These are phyloP conservation scores for Entelurus aequoreus DNA, from an alignment of 2,113 vertebrate species.

Conservation along the genomic window DNA sequence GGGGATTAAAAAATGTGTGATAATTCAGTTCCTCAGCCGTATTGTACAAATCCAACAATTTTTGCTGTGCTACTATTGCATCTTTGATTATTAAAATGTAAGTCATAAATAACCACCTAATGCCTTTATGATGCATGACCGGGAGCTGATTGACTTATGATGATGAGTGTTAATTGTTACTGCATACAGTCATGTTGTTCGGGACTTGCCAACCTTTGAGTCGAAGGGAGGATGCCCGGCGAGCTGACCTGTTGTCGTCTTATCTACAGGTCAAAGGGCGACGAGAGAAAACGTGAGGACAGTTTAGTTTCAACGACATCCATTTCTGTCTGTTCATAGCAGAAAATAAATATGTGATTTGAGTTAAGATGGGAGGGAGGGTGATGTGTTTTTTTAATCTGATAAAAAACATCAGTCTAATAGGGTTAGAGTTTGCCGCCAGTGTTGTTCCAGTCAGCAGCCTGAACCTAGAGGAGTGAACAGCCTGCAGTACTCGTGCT, in stretches of 20 bases:
- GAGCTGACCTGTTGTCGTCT: slow-evolving; percentile 11
- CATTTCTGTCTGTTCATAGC: slow-evolving; percentile 1
- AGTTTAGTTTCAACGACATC: slow-evolving; percentile 10
- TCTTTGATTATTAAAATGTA: neutral
- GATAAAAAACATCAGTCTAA: neutral
- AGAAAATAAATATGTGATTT: neutral
- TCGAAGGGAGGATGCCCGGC: neutral
- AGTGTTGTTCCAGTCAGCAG: neutral
- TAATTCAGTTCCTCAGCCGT: neutral
- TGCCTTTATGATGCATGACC: neutral
- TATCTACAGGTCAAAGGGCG: slow-evolving; percentile 55
- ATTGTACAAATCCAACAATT: neutral
- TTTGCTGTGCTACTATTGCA: too few species aligned
- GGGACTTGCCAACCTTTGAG: slow-evolving; percentile 55
- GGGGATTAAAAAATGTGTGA: neutral
- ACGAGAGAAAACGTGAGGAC: slow-evolving; percentile 3
- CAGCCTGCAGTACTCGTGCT: neutral
- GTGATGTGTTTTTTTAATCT: neutral
- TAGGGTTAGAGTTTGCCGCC: too few species aligned
- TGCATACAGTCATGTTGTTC: slow-evolving; percentile 6
- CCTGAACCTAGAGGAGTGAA: slow-evolving; percentile 9
- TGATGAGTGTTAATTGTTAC: neutral
- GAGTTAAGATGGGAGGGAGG: neutral
- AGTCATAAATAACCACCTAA: neutral
- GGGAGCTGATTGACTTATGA: neutral